phyloP scores from a whole-genome alignment of 2,797 vertebrate species.

The Danionella dracula region DNA sequence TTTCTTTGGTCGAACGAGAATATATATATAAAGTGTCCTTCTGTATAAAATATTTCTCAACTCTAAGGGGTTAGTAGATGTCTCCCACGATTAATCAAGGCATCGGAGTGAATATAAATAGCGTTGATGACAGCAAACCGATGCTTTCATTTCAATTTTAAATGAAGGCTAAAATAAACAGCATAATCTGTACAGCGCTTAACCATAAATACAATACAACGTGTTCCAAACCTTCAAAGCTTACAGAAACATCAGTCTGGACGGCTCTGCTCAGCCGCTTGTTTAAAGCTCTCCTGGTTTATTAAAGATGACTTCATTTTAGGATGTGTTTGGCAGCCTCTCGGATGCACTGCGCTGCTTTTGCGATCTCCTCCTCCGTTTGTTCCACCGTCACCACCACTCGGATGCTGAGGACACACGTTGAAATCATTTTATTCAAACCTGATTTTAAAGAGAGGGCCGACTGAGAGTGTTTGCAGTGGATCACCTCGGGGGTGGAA shows the following conservation, averaged over 20 bases:
- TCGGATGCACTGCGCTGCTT: slow-evolving; percentile 75
- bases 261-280: neutral
- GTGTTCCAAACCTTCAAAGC: neutral
- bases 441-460: no score
- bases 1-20: slow-evolving; percentile 20
- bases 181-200: slow-evolving; percentile 10
- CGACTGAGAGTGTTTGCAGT: neutral
- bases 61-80: slow-evolving; percentile 17
- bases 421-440: no score
- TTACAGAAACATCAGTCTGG: neutral
- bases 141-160: slow-evolving; percentile 40
- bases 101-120: slow-evolving; percentile 19
- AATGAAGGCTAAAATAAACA: slow-evolving; percentile 10
- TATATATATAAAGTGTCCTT: slow-evolving; percentile 43
- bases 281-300: slow-evolving; percentile 4
- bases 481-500: slow-evolving; percentile 83
- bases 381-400: slow-evolving; percentile 88
- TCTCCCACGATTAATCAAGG: slow-evolving; percentile 24
- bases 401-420: slow-evolving; percentile 74
- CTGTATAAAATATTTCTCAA: slow-evolving; percentile 20
- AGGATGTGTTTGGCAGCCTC: slow-evolving; percentile 74
- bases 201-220: slow-evolving; percentile 18
- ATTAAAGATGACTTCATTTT: slow-evolving; percentile 41
- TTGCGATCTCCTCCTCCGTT: slow-evolving; percentile 81
- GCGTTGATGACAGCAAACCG: slow-evolving; percentile 4